Evolutionary conservation across 2,797 vertebrate species (phyloP).

Genomic region (Coccyzus lansbergi): DNA sequence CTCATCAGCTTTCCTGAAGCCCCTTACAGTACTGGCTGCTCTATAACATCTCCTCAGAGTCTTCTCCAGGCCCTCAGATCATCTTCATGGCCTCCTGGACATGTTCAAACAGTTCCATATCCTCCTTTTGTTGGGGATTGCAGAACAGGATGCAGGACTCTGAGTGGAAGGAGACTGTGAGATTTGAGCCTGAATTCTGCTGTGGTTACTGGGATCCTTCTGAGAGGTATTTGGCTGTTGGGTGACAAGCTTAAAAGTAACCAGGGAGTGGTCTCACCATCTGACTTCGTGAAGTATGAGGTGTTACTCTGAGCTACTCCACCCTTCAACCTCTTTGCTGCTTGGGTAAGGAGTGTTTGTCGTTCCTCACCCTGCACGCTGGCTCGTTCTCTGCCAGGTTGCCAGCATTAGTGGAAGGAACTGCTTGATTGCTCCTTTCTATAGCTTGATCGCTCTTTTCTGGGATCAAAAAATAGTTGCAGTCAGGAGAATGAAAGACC

Average conservation of each 20-base stretch:
- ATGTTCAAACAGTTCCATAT: too few relatives aligned
- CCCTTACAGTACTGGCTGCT: too few relatives aligned
- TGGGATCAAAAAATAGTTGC: neutral
- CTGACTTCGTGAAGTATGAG: neutral
- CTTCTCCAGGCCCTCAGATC: too few relatives aligned
- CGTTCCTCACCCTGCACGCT: neutral
- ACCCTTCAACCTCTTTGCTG: neutral
- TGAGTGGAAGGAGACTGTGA: neutral
- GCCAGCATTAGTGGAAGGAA: neutral
- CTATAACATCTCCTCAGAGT: too few relatives aligned
- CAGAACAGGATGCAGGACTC: too few relatives aligned
- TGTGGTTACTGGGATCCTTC: fast-evolving
- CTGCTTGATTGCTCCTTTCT: neutral
- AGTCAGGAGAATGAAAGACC: neutral
- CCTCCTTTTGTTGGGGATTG: too few relatives aligned
- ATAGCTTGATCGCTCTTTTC: too few relatives aligned
- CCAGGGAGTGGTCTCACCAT: neutral
- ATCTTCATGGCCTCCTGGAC: too few relatives aligned
- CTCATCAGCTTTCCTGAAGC: too few relatives aligned
- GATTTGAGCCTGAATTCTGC: neutral
- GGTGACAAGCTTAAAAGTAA: neutral
- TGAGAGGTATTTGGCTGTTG: neutral
- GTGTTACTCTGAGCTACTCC: fast-evolving
- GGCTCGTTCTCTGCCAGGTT: neutral
- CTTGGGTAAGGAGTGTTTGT: neutral